These are phyloP conservation scores for Drosophila meridiana DNA, from an alignment of 2,888 invertebrate genomes.

Conservation along the genomic window DNA sequence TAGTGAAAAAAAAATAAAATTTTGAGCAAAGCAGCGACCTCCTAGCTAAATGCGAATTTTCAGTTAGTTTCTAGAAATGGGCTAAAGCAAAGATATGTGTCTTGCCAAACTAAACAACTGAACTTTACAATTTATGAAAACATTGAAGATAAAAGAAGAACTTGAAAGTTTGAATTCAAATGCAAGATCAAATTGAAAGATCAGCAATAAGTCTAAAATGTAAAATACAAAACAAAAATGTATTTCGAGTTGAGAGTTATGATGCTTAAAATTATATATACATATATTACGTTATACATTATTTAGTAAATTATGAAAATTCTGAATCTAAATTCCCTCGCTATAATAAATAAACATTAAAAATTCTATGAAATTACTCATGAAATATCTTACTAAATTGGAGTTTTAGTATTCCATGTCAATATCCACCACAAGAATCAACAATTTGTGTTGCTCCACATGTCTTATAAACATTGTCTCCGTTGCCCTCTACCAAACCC, in stretches of 20 bases:
- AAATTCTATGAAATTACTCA: too few relatives aligned
- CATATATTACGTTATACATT: too few relatives aligned
- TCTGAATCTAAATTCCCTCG: too few relatives aligned
- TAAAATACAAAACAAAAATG: not conserved
- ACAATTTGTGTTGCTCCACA: not conserved
- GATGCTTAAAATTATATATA: too few relatives aligned
- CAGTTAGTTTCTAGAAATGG: slow-evolving; percentile 45
- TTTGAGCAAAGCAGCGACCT: slow-evolving; percentile 2
- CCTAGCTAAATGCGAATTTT: slow-evolving; percentile 38
- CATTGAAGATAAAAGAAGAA: slow-evolving; percentile 4
- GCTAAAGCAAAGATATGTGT: slow-evolving; percentile 31
- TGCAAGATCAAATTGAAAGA: not conserved
- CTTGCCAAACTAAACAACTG: slow-evolving; percentile 33
- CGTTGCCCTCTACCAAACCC: not conserved
- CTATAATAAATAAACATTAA: too few relatives aligned
- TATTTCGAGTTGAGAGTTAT: too few relatives aligned
- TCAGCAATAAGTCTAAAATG: not conserved
- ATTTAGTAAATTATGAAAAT: too few relatives aligned
- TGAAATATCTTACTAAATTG: not conserved
- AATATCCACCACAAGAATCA: not conserved
- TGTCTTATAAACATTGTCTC: not conserved
- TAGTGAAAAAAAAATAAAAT: too few relatives aligned
- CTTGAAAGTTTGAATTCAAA: slow-evolving; percentile 4
- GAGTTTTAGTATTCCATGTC: not conserved
- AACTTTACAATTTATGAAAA: slow-evolving; percentile 48